phyloP scores from a whole-genome alignment of 2,113 vertebrate genomes.

The Caloenas nicobarica region DNA sequence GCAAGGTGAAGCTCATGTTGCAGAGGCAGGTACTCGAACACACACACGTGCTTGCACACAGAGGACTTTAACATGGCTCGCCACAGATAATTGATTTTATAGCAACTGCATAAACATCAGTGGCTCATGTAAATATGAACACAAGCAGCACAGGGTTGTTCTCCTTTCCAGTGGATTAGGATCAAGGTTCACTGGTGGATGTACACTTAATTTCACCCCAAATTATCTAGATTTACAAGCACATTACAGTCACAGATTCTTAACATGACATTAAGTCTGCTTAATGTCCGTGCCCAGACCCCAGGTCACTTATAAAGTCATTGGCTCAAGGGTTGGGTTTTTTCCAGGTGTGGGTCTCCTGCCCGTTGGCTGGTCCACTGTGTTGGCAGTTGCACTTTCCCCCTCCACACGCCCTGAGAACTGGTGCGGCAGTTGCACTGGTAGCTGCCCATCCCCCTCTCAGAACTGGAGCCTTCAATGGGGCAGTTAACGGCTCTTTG shows the following conservation, averaged over 20 bases:
- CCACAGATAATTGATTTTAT: neutral
- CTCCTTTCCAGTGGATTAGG: accelerated
- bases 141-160: neutral
- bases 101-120: neutral
- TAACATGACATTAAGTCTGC: neutral
- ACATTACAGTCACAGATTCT: neutral
- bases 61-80: neutral
- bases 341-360: neutral
- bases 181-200: neutral
- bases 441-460: too few species aligned
- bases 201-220: neutral
- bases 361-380: neutral
- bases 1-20: neutral
- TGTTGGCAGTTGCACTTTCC: too few species aligned
- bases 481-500: too few species aligned
- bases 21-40: neutral
- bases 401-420: too few species aligned
- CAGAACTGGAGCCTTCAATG: too few species aligned
- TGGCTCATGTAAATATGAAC: neutral
- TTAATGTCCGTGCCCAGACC: neutral
- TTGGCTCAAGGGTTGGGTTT: neutral
- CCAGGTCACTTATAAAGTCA: neutral
- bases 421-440: too few species aligned
- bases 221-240: neutral
- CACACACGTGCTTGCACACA: too few species aligned